Percentiles rank a stretch among this genome's conserved stretches.
These are phyloP conservation scores for Itoplectis maculator DNA, from an alignment of 2,888 invertebrate genomes.

Conservation along the genomic window DNA sequence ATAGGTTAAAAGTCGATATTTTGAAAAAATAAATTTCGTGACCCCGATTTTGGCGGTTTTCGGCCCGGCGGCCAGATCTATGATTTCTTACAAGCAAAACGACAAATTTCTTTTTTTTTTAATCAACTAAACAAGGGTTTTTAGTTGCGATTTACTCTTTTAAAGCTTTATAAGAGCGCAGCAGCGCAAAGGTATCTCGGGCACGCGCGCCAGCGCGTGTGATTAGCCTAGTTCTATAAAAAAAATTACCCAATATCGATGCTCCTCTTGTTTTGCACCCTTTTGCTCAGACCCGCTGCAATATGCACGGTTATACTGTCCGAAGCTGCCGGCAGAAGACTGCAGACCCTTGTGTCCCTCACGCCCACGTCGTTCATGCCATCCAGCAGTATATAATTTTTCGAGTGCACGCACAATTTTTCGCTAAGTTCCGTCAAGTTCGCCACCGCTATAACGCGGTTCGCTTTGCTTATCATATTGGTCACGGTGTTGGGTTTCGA, in stretches of 20 bases:
- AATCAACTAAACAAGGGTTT: too few relatives aligned
- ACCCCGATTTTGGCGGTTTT: too few relatives aligned
- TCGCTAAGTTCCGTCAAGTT: neutral
- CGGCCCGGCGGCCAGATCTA: too few relatives aligned
- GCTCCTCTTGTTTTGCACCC: neutral
- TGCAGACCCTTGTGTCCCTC: neutral
- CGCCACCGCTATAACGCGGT: neutral
- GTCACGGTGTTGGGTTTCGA: neutral
- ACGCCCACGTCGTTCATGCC: neutral
- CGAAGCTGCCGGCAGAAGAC: neutral
- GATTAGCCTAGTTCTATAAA: too few relatives aligned
- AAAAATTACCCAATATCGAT: conserved; percentile 8
- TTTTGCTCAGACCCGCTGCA: neutral
- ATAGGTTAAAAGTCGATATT: too few relatives aligned
- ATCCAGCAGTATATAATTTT: conserved; percentile 5
- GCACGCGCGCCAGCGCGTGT: too few relatives aligned
- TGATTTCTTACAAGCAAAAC: too few relatives aligned
- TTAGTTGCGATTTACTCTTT: too few relatives aligned
- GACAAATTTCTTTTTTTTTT: too few relatives aligned
- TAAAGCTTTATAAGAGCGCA: too few relatives aligned
- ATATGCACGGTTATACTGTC: neutral
- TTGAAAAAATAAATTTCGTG: too few relatives aligned
- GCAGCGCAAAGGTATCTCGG: too few relatives aligned
- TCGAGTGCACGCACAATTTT: neutral
- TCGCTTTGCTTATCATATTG: neutral